Base-by-base conservation (phyloP, 2,113 vertebrate species). In the Rhineura floridana region DNA sequence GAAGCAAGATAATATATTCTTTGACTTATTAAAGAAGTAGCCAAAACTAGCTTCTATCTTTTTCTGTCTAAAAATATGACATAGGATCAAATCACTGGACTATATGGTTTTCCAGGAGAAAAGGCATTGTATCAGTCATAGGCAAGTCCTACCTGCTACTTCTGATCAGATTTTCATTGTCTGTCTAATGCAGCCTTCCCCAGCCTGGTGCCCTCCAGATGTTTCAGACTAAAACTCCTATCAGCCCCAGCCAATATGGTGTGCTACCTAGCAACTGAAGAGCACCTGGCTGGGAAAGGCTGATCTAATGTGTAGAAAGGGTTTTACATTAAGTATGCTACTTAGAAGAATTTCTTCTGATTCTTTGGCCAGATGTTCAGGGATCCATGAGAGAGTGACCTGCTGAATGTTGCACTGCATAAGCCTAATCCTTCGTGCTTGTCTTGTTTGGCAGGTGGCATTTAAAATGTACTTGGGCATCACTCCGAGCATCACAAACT, bases 401-500 rank as follows among this genome's bases (percentile, higher is more conserved):
- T 67, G 52, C 55, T 63, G 55, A 59, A 87, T 63, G 25, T 44
- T 30, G 84, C 55, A 30, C 73, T 63, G 69, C 28, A 9, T 39
- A 63, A 52, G 17, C n/a, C 0, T 0, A 0, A 2, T 77, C 83
- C 69, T 88, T 12, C 0, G 50, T 1, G 62, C 86, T 73, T 90
- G 5, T 92, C 69, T 95, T 78, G 78, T 30, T 1, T 90, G 75
- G 94, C 95, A 99, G 99, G 98, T 99, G 87, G 99, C 98, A 0
- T 99, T 99, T 93, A 99, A 99, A 95, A 99, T 98, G 98, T 99
- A 99, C 94, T 95, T 99, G 95, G 99, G 99, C 90, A 96, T 98
- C 95, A 99, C 99, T 84, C 99, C 99, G 0, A 99, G 98, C 88
- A 98, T 99, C 97, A 99, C 98, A 94, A 99, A 99, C 94, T 99